phyloP scores from a whole-genome alignment of 1,140 invertebrate species.

The Capitella teleta region DNA sequence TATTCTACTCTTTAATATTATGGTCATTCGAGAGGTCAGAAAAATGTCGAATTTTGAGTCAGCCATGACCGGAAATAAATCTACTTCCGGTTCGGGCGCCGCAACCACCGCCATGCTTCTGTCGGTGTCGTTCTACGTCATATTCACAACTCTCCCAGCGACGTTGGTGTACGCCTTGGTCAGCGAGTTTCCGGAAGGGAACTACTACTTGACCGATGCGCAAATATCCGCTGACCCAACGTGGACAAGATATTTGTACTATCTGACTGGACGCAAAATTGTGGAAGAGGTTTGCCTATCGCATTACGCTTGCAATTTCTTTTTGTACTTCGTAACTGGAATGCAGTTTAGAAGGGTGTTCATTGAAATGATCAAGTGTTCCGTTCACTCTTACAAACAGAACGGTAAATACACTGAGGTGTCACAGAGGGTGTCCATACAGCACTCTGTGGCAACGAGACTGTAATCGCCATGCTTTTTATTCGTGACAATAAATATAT shows the following conservation, averaged over 20 bases:
- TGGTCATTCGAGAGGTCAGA: constrained; percentile 33
- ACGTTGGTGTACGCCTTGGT: constrained; percentile 31
- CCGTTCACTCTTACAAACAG: no score
- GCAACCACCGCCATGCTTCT: constrained; percentile 34
- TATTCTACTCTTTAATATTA: constrained; percentile 33
- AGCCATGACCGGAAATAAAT: constrained; percentile 20
- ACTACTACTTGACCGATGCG: constrained; percentile 6
- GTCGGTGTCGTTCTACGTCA: constrained; percentile 37
- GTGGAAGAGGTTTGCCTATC: constrained; percentile 34
- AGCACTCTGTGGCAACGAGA: no score
- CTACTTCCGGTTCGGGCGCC: constrained; percentile 17
- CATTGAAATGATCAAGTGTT: no score
- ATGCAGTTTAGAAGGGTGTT: constrained; percentile 29
- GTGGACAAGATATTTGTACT: constrained; percentile 28
- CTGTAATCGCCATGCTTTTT: no score
- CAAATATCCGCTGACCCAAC: constrained; percentile 17
- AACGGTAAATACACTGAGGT: no score
- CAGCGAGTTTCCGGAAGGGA: constrained; percentile 6
- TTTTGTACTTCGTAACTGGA: constrained; percentile 35
- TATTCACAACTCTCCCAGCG: constrained; percentile 32
- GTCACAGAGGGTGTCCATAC: no score
- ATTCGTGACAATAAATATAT: no score
- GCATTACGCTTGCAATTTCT: constrained; percentile 38
- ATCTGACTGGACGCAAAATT: constrained; percentile 23
- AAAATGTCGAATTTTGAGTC: constrained; percentile 2